Conservation (phyloP, 1,140 invertebrate genomes). For the Ceratosolen fusciceps region DNA sequence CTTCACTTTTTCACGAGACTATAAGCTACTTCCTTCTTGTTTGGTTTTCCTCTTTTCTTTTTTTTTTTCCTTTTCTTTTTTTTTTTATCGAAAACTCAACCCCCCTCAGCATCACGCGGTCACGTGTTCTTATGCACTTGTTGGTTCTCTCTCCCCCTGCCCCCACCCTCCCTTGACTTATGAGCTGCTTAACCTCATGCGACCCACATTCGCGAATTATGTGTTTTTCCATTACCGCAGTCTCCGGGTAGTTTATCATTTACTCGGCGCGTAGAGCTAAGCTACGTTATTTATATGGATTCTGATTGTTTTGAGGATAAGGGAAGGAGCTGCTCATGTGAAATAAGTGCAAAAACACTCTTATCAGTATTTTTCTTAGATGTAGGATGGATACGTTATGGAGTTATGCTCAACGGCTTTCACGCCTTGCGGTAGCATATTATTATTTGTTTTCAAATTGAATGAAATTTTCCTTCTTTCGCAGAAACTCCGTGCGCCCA, state of each 20-base stretch:
- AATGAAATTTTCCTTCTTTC: too few relatives aligned
- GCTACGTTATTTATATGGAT: neutral
- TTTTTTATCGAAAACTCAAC: neutral
- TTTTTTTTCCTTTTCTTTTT: constrained; percentile 2
- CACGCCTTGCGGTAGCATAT: neutral
- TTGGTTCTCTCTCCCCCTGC: neutral
- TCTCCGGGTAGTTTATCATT: neutral
- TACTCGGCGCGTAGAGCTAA: neutral
- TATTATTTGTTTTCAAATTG: neutral
- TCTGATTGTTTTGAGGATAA: constrained; percentile 3
- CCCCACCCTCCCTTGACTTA: neutral
- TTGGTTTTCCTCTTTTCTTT: constrained; percentile 7
- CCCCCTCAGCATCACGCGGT: neutral
- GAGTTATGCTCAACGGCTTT: neutral
- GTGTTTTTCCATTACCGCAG: constrained; percentile 1
- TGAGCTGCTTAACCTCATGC: neutral
- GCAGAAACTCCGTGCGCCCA: too few relatives aligned
- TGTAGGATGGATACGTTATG: neutral
- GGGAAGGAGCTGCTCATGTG: neutral
- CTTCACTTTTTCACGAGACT: neutral
- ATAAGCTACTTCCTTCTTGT: neutral
- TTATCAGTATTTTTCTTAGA: neutral
- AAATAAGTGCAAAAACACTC: neutral
- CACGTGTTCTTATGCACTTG: constrained; percentile 18
- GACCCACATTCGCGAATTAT: neutral